Evolutionary conservation across 2,888 invertebrate genomes (phyloP), one percentile per base, ranked within the genome.

Genomic region (Eupeodes luniger): DNA sequence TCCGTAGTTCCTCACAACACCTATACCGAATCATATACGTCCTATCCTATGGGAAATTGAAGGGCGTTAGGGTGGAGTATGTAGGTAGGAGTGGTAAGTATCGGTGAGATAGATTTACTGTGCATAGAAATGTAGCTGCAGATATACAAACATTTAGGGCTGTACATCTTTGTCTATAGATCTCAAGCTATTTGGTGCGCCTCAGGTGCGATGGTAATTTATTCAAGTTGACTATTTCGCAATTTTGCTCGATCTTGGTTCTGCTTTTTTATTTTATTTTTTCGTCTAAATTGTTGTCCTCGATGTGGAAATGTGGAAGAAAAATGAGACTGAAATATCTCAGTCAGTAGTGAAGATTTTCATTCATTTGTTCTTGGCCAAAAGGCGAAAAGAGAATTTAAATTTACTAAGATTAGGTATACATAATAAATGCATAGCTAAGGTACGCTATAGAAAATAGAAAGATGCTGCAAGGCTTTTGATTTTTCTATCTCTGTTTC

Each of bases 171-270:
- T 27, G 1, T 59, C 59, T 59, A 59, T 72, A 34, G 59, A 59
- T 57, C 74, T 61, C 61, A 49, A 79, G 69, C 79, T 55, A 36
- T 66, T 84, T 34, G 75, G 75, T 61, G 47, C n/a, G 47, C 83
- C 78, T 79, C 74, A 79, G 83, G 79, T 62, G 72, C 72, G 75
- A 70, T 79, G 75, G 79, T 84, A 84, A 84, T 84, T 84, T 84
- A 84, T 84, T 80, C 84, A 79, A 67, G 61, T 79, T 70, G 79
- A 84, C 75, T 84, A 84, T 84, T 80, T 79, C 79, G 75, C 79
- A 84, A 80, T 79, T 83, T 75, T 67, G 55, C 55, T 79, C 61
- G 74, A 27, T 14, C 47, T 14, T 66, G 47, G 19, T 19, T 19
- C 19, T 19, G 19, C 19, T 19, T 19, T 19, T 19, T 19, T 19